phyloP scores from a whole-genome alignment of 2,113 vertebrate species.

The Melanocharis versteri region DNA sequence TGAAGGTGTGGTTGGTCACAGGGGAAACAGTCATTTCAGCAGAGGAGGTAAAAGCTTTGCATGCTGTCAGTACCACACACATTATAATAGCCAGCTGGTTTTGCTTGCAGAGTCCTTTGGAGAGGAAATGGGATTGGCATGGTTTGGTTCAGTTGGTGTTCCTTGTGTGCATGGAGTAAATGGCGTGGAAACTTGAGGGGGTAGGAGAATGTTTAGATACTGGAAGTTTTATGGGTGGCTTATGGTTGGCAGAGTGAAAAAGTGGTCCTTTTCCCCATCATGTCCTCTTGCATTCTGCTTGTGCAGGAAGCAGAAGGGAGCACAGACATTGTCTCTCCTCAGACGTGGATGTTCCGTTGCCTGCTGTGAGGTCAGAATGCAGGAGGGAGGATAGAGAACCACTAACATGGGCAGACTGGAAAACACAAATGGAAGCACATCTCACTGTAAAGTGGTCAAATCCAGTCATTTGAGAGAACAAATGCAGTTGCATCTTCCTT shows the following conservation, averaged over 20 bases:
- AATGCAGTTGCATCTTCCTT: not conserved
- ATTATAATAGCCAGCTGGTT: not conserved
- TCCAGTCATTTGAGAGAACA: not conserved
- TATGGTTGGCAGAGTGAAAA: not conserved
- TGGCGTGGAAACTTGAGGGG: conserved; percentile 35
- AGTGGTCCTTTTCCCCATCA: not conserved
- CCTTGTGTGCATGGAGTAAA: not conserved
- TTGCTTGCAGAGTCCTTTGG: not conserved
- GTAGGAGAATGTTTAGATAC: conserved; percentile 18
- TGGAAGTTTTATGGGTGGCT: conserved; percentile 15
- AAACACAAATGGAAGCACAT: not conserved
- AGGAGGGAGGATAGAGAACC: not conserved
- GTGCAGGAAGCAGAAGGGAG: not conserved
- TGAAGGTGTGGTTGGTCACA: not conserved
- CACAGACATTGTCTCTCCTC: not conserved
- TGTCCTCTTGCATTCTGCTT: not conserved
- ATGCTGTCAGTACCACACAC: not conserved
- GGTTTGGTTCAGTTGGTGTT: conserved; percentile 21
- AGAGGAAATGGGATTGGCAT: not conserved
- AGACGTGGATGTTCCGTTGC: not conserved
- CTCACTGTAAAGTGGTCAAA: not conserved
- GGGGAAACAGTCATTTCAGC: not conserved
- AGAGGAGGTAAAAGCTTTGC: not conserved
- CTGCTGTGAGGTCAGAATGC: not conserved
- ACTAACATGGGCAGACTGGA: not conserved